Conservation (phyloP, 2,113 vertebrate species). For the Poeciliopsis turrubarensis region DNA sequence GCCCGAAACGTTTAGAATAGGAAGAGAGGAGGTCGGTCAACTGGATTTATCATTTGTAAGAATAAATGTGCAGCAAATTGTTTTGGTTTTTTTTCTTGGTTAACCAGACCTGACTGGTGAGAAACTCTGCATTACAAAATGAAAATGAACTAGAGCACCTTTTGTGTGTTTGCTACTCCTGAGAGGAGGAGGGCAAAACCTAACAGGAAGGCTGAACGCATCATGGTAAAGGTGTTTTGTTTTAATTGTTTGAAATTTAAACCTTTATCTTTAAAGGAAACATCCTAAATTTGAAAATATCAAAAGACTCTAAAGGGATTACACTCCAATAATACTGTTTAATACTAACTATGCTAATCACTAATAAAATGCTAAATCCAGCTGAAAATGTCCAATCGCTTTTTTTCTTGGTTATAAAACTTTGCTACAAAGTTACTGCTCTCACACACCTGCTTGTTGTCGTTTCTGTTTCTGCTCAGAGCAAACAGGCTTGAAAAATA, state of each 20-base stretch:
- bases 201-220: not conserved
- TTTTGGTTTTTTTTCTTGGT: no score
- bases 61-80: no score
- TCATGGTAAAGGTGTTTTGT: no score
- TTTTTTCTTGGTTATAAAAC: not conserved
- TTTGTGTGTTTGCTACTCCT: no score
- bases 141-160: no score
- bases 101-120: no score
- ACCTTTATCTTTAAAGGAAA: not conserved
- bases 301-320: not conserved
- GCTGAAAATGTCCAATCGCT: not conserved
- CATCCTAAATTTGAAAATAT: not conserved
- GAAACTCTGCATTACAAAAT: no score
- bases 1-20: not conserved
- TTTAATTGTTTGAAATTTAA: no score
- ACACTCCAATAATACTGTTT: not conserved
- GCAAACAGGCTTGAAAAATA: not conserved
- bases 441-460: not conserved
- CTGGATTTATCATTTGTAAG: not conserved
- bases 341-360: not conserved
- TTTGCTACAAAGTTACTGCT: not conserved
- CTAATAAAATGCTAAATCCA: not conserved
- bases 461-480: not conserved
- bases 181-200: no score
- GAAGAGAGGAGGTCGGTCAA: constrained; percentile 32